phyloP scores from a whole-genome alignment of 2,888 invertebrate species.

The Lymantria dispar region DNA sequence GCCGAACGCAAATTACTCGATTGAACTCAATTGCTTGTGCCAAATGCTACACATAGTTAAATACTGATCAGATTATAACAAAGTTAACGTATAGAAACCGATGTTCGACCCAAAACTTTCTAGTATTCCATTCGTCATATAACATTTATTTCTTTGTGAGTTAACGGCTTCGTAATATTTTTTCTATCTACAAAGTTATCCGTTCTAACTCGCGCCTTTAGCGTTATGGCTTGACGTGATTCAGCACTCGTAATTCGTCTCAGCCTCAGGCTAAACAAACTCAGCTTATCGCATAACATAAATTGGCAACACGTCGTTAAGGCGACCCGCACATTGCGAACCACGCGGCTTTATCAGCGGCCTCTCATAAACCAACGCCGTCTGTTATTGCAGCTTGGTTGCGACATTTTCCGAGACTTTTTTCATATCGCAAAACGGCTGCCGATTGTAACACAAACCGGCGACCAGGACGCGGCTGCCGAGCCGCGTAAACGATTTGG shows the following conservation, averaged over 20 bases:
- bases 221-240: constrained; percentile 51
- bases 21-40: background rate
- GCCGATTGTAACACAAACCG: constrained; percentile 49
- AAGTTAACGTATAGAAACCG: background rate
- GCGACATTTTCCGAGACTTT: constrained; percentile 69
- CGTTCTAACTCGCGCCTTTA: constrained; percentile 34
- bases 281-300: constrained; percentile 78
- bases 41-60: background rate
- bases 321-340: constrained; percentile 68
- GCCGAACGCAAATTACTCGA: constrained; percentile 11
- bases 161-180: constrained; percentile 26
- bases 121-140: constrained; percentile 6
- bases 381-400: constrained; percentile 69
- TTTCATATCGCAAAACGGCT: constrained; percentile 68
- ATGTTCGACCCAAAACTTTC: constrained; percentile 1
- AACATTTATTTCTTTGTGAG: constrained; percentile 11
- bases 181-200: constrained; percentile 35
- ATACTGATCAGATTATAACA: background rate
- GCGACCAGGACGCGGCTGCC: constrained; percentile 50
- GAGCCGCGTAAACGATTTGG: constrained; percentile 67
- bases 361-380: constrained; percentile 75
- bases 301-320: constrained; percentile 82
- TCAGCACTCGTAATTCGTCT: constrained; percentile 63
- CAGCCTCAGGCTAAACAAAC: constrained; percentile 72
- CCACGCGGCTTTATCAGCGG: constrained; percentile 68